These are phyloP conservation scores for Rissa tridactyla DNA, from an alignment of 2,113 vertebrate species.

Conservation along the genomic window DNA sequence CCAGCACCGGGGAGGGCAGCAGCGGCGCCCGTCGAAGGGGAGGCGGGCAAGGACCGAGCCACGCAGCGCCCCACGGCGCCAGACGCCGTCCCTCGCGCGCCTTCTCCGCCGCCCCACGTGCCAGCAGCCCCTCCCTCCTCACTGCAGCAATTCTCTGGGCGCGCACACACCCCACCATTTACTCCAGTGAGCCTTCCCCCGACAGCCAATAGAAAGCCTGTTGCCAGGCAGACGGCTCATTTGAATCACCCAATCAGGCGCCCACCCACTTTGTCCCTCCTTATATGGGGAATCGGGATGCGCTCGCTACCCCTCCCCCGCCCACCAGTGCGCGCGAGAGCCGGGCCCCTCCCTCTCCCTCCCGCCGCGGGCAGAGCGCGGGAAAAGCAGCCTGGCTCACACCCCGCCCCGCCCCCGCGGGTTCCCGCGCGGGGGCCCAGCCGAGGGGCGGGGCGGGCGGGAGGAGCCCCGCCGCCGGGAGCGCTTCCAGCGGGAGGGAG, in stretches of 20 bases:
- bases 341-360: neutral
- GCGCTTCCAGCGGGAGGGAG: neutral
- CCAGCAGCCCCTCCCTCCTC: neutral
- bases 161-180: neutral
- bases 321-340: rapidly evolving
- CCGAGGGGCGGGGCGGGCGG: neutral
- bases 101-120: neutral
- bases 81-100: neutral
- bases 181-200: neutral
- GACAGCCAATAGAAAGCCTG: conserved; percentile 68
- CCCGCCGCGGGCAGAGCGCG: neutral
- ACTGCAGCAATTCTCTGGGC: neutral
- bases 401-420: neutral
- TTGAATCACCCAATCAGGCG: conserved; percentile 73
- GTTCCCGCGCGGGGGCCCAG: neutral
- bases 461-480: neutral
- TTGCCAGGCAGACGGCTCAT: conserved; percentile 75
- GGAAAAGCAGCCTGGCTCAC: neutral
- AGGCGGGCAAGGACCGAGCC: rapidly evolving
- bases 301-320: rapidly evolving
- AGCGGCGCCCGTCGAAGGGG: too few species aligned
- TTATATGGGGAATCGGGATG: conserved; percentile 67
- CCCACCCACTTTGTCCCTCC: conserved; percentile 31
- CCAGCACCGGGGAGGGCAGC: neutral
- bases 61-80: rapidly evolving